A percentile compares a stretch with the other conserved stretches of the same genome.
phyloP scores from a whole-genome alignment of 2,113 vertebrate species.

The Danio rerio region DNA sequence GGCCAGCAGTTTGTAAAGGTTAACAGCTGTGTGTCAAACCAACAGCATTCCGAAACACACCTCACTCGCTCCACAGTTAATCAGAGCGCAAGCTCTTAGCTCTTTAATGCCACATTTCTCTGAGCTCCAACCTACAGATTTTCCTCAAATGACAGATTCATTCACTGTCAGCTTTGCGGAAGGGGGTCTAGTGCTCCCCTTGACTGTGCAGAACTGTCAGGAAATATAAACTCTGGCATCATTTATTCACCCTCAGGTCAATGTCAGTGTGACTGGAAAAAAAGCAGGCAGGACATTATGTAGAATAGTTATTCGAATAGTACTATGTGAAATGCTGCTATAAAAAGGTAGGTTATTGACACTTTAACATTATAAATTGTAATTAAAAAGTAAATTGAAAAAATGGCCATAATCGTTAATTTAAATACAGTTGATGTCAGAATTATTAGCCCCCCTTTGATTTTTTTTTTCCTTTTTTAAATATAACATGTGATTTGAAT shows the following conservation, averaged over 20 bases:
- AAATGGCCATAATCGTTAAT: too few species aligned
- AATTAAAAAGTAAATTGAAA: too few species aligned
- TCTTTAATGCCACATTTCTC: conserved; percentile 14
- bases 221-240: not conserved
- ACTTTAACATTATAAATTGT: too few species aligned
- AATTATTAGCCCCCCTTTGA: too few species aligned
- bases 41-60: not conserved
- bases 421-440: too few species aligned
- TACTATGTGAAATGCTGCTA: too few species aligned
- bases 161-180: conserved; percentile 33
- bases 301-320: not conserved
- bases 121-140: conserved; percentile 21
- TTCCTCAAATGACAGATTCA: conserved; percentile 32
- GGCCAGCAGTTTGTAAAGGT: not conserved
- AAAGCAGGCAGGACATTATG: not conserved
- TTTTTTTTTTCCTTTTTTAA: too few species aligned
- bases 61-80: not conserved
- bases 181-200: conserved; percentile 9
- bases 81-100: not conserved
- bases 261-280: too few species aligned
- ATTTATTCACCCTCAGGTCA: not conserved
- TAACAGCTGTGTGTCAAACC: conserved; percentile 19
- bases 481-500: too few species aligned
- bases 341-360: too few species aligned
- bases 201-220: not conserved